phyloP scores from a whole-genome alignment of 2,888 invertebrate genomes.

The Leptinotarsa rubiginosa region DNA sequence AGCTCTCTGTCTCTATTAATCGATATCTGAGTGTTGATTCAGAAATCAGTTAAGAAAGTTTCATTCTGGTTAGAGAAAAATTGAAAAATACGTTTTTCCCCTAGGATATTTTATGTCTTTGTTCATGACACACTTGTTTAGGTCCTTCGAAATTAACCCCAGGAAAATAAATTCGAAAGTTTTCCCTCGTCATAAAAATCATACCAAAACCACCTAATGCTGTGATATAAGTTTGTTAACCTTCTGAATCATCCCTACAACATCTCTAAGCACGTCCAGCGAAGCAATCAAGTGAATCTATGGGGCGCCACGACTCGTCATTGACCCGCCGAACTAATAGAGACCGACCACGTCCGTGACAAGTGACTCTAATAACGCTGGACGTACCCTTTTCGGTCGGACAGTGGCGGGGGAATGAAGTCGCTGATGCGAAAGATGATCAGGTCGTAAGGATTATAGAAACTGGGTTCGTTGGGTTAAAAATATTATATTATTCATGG shows the following conservation, averaged over 20 bases:
- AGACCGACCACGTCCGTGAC: constrained; percentile 54
- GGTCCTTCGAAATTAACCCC: too few species aligned
- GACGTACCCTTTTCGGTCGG: constrained; percentile 48
- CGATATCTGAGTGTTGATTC: too few species aligned
- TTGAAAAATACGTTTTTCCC: too few species aligned
- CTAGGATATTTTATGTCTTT: too few species aligned
- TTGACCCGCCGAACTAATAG: constrained; percentile 49
- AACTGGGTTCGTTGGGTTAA: background rate
- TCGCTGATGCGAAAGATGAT: background rate
- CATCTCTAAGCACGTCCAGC: constrained; percentile 48
- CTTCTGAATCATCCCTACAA: constrained; percentile 37
- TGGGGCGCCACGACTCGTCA: constrained; percentile 52
- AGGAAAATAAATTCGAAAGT: too few species aligned
- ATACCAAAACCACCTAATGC: constrained; percentile 39
- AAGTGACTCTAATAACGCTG: constrained; percentile 55
- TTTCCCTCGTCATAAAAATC: constrained; percentile 12
- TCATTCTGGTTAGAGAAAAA: too few species aligned
- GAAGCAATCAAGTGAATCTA: constrained; percentile 53
- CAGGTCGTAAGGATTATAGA: background rate
- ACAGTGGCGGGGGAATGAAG: constrained; percentile 17
- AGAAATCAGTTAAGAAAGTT: too few species aligned
- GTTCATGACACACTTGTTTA: too few species aligned
- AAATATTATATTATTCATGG: background rate
- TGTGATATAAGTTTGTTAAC: constrained; percentile 45
- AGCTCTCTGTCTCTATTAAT: too few species aligned